A percentile compares a stretch with the other conserved stretches of the same genome.
phyloP scores from a whole-genome alignment of 2,888 invertebrate species.

The Idaea aversata region DNA sequence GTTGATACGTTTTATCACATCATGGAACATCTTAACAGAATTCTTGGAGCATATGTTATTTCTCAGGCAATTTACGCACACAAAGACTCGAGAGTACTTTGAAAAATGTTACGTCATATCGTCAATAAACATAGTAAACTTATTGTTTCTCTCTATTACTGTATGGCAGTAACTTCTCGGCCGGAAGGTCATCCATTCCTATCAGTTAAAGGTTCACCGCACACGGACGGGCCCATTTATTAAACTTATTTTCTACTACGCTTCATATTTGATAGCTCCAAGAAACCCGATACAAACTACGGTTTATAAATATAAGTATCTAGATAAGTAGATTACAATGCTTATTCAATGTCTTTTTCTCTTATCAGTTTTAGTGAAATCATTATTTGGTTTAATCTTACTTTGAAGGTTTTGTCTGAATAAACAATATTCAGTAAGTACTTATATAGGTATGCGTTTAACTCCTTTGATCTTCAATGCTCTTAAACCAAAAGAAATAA shows the following conservation, averaged over 20 bases:
- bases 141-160: conserved; percentile 53
- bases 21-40: background rate
- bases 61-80: background rate
- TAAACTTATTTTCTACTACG: conserved; percentile 33
- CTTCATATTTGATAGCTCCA: conserved; percentile 30
- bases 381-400: background rate
- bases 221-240: conserved; percentile 33
- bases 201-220: conserved; percentile 44
- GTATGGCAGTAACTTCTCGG: conserved; percentile 51
- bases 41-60: background rate
- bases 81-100: conserved; percentile 9
- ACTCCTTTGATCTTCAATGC: background rate
- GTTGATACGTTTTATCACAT: background rate
- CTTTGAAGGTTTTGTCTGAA: background rate
- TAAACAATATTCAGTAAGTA: background rate
- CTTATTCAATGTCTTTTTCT: conserved; percentile 1
- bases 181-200: conserved; percentile 45
- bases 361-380: background rate
- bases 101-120: conserved; percentile 34
- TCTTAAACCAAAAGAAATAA: background rate
- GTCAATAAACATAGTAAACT: conserved; percentile 37
- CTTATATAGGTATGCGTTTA: background rate
- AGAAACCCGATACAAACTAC: conserved; percentile 14
- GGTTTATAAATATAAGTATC: conserved; percentile 10
- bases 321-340: conserved; percentile 6